Conservation (phyloP, 2,797 vertebrate species). For the Oceanodroma leucorhoa region DNA sequence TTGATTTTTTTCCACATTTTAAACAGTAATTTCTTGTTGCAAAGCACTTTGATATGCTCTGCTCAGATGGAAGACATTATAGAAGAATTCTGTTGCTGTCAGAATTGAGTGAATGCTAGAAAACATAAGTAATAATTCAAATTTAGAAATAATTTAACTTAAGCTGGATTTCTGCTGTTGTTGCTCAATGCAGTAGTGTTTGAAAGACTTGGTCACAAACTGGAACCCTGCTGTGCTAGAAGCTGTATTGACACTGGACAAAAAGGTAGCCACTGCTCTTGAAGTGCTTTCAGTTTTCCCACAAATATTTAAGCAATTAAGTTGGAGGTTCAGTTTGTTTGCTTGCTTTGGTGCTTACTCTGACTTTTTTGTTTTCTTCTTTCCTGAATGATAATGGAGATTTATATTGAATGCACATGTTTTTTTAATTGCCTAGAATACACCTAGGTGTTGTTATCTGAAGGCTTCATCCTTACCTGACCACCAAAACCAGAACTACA, state of each 20-base stretch:
- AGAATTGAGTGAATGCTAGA: neutral
- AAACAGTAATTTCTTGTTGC: neutral
- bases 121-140: neutral
- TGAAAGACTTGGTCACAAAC: neutral
- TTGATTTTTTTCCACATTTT: neutral
- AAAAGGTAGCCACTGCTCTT: neutral
- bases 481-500: neutral
- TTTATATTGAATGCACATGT: neutral
- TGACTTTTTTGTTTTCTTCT: neutral
- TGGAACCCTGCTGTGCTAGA: neutral
- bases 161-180: neutral
- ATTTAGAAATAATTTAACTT: neutral
- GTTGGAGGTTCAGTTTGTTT: neutral
- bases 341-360: neutral
- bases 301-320: neutral
- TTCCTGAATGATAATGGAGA: neutral
- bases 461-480: neutral
- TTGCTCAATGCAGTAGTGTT: neutral
- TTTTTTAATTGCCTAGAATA: neutral
- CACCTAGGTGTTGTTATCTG: neutral
- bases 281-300: neutral
- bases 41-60: neutral
- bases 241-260: neutral
- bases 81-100: neutral
- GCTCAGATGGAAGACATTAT: conserved; percentile 7